phyloP scores from a whole-genome alignment of 2,888 invertebrate genomes.

The Bugulina stolonifera region DNA sequence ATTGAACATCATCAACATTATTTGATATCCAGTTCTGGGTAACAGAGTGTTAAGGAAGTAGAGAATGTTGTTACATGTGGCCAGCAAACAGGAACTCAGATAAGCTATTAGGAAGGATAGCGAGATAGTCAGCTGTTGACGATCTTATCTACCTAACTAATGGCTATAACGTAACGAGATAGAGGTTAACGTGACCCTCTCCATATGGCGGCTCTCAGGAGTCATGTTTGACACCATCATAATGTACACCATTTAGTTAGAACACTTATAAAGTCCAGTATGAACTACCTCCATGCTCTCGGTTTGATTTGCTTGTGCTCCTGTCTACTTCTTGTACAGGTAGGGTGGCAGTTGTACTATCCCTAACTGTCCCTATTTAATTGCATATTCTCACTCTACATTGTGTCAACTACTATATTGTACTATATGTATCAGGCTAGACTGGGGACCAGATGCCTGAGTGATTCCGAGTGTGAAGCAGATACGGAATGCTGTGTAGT shows the following conservation, averaged over 20 bases:
- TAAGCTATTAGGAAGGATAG: too few relatives aligned
- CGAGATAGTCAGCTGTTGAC: too few relatives aligned
- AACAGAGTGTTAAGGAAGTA: too few relatives aligned
- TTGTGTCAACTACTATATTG: neutral
- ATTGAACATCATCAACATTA: too few relatives aligned
- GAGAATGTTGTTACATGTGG: too few relatives aligned
- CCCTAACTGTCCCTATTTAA: too few relatives aligned
- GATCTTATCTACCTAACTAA: too few relatives aligned
- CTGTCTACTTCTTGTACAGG: neutral
- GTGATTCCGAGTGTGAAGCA: neutral
- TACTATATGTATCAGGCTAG: neutral
- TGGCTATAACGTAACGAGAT: neutral
- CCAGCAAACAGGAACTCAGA: too few relatives aligned
- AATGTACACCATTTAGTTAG: neutral
- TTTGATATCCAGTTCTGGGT: too few relatives aligned
- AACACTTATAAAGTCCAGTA: neutral
- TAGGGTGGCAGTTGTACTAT: neutral
- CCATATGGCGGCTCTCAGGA: neutral
- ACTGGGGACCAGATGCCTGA: constrained; percentile 24
- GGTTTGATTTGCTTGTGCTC: neutral
- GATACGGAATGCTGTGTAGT: constrained; percentile 25
- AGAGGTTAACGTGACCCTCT: neutral
- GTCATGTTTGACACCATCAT: neutral
- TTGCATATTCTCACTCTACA: neutral
- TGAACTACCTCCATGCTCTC: neutral